A percentile compares a stretch with the other conserved stretches of the same genome.
Evolutionary conservation across 1,140 invertebrate species (phyloP).

Genomic region (Lerema accius): DNA sequence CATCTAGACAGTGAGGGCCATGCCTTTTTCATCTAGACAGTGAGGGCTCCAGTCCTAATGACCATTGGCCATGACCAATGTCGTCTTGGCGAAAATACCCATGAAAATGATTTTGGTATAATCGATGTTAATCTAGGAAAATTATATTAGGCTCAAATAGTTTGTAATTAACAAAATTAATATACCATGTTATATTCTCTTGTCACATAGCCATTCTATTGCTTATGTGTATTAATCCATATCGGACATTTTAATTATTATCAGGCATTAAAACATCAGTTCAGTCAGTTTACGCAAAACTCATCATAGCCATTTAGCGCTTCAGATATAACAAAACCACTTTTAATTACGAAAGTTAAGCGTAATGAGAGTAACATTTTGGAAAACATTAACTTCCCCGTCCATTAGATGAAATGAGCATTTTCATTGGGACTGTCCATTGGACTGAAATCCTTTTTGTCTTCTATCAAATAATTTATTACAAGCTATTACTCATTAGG

Average conservation of each 20-base stretch:
- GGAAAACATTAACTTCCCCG: conserved; percentile 42
- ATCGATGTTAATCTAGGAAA: too few species aligned
- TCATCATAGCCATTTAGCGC: conserved; percentile 12
- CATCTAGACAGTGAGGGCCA: too few species aligned
- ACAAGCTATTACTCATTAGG: conserved; percentile 37
- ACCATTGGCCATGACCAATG: too few species aligned
- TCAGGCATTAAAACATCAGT: conserved; percentile 11
- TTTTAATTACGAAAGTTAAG: conserved; percentile 40
- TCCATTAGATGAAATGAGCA: conserved; percentile 46
- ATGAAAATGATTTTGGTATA: too few species aligned
- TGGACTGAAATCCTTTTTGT: conserved; percentile 41
- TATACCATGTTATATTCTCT: too few species aligned
- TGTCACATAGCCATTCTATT: too few species aligned
- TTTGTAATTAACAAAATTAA: too few species aligned
- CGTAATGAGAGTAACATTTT: conserved; percentile 38
- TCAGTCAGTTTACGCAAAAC: conserved; percentile 4
- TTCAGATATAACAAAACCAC: conserved; percentile 27
- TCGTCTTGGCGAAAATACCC: too few species aligned
- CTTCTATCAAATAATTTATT: conserved; percentile 38
- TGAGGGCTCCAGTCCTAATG: too few species aligned
- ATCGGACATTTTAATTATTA: conserved; percentile 1
- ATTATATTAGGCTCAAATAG: too few species aligned
- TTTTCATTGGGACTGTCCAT: conserved; percentile 36
- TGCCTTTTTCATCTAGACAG: too few species aligned
- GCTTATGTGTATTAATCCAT: background rate